These are phyloP conservation scores for Desmophyllum pertusum DNA, from an alignment of 92 coral and sea anemone genomes.

Conservation along the genomic window DNA sequence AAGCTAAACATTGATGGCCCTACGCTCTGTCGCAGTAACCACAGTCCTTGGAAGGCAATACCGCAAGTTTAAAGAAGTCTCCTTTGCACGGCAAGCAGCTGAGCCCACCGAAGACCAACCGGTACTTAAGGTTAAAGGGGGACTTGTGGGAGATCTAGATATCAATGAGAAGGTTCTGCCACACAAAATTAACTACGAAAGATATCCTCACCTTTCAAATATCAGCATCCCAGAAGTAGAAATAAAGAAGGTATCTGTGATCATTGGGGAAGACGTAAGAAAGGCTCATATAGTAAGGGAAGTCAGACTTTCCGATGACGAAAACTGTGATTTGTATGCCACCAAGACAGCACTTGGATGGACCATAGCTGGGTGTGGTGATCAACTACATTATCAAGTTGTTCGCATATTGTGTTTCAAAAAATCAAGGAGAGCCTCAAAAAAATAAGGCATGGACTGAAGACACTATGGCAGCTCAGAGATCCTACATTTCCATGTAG, in stretches of 20 bases:
- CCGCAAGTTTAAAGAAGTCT: constrained; percentile 34
- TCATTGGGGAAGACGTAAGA: constrained; percentile 50
- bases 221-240: constrained; percentile 51
- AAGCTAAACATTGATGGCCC: constrained; percentile 39
- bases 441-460: constrained; percentile 17
- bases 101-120: constrained; percentile 1
- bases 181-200: constrained; percentile 41
- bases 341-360: constrained; percentile 46
- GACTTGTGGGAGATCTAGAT: constrained; percentile 30
- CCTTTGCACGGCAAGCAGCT: constrained; percentile 33
- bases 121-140: constrained; percentile 34
- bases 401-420: constrained; percentile 24
- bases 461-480: constrained; percentile 51
- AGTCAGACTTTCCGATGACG: constrained; percentile 11
- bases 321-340: constrained; percentile 17
- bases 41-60: constrained; percentile 51
- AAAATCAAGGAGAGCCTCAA: constrained; percentile 45
- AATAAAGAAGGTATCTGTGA: constrained; percentile 35
- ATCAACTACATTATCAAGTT: no score
- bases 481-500: constrained; percentile 46
- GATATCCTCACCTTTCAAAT: constrained; percentile 45
- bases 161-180: constrained; percentile 54
- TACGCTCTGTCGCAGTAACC: constrained; percentile 41
- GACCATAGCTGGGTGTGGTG: constrained; percentile 36
- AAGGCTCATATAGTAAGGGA: constrained; percentile 36